Base-by-base conservation (phyloP, 2,113 vertebrate genomes). In the Amazona vittata region DNA sequence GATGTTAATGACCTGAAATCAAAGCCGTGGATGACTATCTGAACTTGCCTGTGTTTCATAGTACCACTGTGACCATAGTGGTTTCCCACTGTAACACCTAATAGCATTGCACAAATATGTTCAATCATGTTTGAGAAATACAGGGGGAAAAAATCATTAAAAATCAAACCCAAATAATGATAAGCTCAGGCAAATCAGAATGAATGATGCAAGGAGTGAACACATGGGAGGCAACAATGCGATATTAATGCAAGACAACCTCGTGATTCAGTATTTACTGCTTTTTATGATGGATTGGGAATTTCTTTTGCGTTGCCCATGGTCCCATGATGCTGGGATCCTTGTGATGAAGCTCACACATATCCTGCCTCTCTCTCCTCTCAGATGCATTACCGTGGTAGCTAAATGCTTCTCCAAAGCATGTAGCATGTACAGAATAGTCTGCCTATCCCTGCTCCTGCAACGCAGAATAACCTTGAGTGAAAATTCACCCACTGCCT, bases 401-500 rank as follows among this genome's bases (percentile, higher is more conserved):
- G 73, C 55, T 43, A 43, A 76, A 87, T 69, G 28, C 25, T 90
- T 26, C 63, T 83, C 59, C 64, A 78, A 83, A 89, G 18, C 25
- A 46, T 3, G 6, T 7, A 74, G 31, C 37, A 37, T 1, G 8
- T 49, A 35, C 35, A 81, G 74, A 80, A 70, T 9, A 57, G 11
- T 22, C 46, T 93, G 67, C 25, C 62, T 53, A 15, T 17, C 39
- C 20, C 37, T 53, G 31, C 52, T 82, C 22, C 70, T 71, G 37
- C 87, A 57, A 77, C 2, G 7, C 13, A 73, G 55, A 85, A 91
- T 43, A 79, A 90, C 47, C 57, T 73, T 64, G 55, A 87, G 31
- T 62, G 60, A 86, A 96, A 94, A 77, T 29, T 47, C 73, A 59
- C 64, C 59, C 69, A 8, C 84, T 67, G 60, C 31, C 46, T 67